Evolutionary conservation across 2,113 vertebrate genomes (phyloP).

Genomic region (Struthidea cinerea): DNA sequence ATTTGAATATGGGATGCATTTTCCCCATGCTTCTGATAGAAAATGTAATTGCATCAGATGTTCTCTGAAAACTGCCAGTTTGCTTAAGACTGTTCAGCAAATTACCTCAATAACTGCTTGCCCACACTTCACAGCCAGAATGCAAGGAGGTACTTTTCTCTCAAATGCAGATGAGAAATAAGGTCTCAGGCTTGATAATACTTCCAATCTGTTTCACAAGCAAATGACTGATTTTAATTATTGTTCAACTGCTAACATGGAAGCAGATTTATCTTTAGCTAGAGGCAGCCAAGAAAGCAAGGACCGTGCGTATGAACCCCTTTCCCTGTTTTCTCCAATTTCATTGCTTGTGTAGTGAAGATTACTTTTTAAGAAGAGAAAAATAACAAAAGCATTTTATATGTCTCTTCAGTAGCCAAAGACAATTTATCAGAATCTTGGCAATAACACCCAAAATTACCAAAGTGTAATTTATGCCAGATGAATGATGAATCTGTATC

Average conservation of each 20-base stretch:
- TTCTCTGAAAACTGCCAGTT: neutral
- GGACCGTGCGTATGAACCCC: neutral
- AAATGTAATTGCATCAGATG: neutral
- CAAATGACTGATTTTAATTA: neutral
- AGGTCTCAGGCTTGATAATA: neutral
- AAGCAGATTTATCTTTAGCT: neutral
- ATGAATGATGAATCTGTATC: neutral
- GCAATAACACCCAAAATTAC: neutral
- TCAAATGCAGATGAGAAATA: neutral
- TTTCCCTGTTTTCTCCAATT: neutral
- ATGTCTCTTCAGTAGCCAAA: neutral
- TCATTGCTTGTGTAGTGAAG: neutral
- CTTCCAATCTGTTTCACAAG: neutral
- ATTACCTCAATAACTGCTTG: neutral
- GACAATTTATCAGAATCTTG: neutral
- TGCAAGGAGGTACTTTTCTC: neutral
- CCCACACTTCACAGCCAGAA: neutral
- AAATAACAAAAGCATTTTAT: neutral
- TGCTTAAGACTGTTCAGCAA: neutral
- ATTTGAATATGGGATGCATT: neutral
- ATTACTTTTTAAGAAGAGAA: neutral
- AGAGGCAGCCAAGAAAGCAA: neutral
- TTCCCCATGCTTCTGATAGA: neutral
- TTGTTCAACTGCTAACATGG: neutral
- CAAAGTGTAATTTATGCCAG: neutral